Conservation (phyloP, 2,797 vertebrate genomes). For the Myotis vivesi region DNA sequence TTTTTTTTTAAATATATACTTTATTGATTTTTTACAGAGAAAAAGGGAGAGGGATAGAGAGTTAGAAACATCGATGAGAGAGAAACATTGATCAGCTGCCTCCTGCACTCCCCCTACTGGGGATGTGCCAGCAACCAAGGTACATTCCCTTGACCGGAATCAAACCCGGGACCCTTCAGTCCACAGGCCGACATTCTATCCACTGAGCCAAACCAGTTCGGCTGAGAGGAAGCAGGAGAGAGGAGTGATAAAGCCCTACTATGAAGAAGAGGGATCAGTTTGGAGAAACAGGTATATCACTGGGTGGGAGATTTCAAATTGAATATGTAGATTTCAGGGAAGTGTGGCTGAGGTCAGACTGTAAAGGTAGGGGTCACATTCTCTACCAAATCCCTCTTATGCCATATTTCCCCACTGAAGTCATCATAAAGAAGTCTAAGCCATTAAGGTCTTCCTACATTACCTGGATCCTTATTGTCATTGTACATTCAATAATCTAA, state of each 20-base stretch:
- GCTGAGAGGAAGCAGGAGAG: neutral
- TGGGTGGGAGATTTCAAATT: neutral
- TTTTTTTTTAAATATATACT: neutral
- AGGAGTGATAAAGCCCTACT: neutral
- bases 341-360: neutral
- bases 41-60: no score
- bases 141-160: no score
- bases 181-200: no score
- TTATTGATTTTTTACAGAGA: no score
- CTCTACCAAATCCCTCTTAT: neutral
- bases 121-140: no score
- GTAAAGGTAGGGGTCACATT: neutral
- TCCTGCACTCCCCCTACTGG: no score
- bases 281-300: neutral
- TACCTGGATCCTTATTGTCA: neutral
- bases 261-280: neutral
- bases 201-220: no score
- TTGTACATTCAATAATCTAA: neutral
- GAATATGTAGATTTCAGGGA: neutral
- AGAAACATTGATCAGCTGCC: no score
- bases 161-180: no score
- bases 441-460: neutral
- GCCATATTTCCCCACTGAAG: neutral
- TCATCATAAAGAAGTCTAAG: neutral
- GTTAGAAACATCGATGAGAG: no score